phyloP scores from a whole-genome alignment of 1,140 invertebrate species.

The Bombus breviceps region DNA sequence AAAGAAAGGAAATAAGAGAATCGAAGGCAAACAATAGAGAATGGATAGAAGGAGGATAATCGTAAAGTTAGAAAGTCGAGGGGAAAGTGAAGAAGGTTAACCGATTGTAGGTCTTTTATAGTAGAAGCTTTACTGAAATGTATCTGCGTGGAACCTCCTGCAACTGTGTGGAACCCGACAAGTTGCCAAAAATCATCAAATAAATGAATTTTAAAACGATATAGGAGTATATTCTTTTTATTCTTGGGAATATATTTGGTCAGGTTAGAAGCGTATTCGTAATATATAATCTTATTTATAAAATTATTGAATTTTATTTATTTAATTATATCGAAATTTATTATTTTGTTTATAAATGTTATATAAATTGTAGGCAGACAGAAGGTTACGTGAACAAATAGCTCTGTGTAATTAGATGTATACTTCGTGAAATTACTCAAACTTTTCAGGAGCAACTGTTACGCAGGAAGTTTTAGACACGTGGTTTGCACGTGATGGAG shows the following conservation, averaged over 20 bases:
- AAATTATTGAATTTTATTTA: not conserved
- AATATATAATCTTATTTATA: not conserved
- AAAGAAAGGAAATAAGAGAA: not conserved
- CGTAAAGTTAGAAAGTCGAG: not conserved
- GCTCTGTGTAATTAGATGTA: not conserved
- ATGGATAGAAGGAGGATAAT: not conserved
- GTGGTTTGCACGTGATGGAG: not conserved
- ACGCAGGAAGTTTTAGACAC: not conserved
- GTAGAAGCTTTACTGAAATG: not conserved
- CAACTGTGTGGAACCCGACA: not conserved
- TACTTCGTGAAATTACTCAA: not conserved
- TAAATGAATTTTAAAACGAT: not conserved
- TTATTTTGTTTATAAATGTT: not conserved
- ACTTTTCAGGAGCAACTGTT: not conserved
- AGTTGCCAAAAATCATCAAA: not conserved
- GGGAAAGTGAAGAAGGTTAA: slow-evolving; percentile 29
- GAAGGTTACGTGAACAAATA: not conserved
- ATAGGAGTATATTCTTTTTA: not conserved
- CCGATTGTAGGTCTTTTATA: not conserved
- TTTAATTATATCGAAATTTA: not conserved
- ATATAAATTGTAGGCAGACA: too few species aligned
- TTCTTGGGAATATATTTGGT: too few species aligned
- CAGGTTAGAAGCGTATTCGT: not conserved
- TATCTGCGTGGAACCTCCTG: not conserved
- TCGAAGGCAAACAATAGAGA: not conserved